Conservation (phyloP, 2,797 vertebrate species). For the Schizothorax lantsangensis region DNA sequence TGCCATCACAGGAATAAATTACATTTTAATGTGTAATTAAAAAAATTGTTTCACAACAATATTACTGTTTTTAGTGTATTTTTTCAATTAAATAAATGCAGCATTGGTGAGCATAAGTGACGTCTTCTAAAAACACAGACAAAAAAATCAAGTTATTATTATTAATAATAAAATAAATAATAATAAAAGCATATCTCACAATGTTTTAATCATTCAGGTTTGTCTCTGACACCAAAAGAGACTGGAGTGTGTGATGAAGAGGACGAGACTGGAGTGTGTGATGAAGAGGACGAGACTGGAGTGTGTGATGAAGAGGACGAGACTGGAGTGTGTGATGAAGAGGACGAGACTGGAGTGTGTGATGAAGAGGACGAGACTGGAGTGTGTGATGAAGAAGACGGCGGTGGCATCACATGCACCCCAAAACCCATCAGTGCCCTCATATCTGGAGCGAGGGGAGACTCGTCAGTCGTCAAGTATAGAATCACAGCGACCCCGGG, state of each 20-base stretch:
- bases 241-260: not conserved
- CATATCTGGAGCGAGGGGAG: conserved; percentile 70
- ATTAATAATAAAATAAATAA: not conserved
- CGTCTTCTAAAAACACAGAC: not conserved
- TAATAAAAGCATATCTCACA: not conserved
- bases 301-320: not conserved
- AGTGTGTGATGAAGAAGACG: not conserved
- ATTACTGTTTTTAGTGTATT: too few relatives aligned
- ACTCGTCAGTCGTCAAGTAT: conserved; percentile 79
- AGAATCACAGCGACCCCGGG: conserved; percentile 82
- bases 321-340: too few relatives aligned
- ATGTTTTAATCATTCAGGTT: conserved; percentile 10
- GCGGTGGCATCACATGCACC: conserved; percentile 55
- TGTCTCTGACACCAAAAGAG: conserved; percentile 20
- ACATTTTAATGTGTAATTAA: too few relatives aligned
- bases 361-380: conserved; percentile 12
- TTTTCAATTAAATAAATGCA: not conserved
- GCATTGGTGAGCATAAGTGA: not conserved
- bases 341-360: not conserved
- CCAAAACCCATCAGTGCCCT: conserved; percentile 70
- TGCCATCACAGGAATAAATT: too few relatives aligned
- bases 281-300: conserved; percentile 1
- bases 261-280: not conserved
- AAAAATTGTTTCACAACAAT: too few relatives aligned
- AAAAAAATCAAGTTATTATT: not conserved